Evolutionary conservation across 2,797 vertebrate genomes (phyloP).

Genomic region (Paratrypauchen microcephalus): DNA sequence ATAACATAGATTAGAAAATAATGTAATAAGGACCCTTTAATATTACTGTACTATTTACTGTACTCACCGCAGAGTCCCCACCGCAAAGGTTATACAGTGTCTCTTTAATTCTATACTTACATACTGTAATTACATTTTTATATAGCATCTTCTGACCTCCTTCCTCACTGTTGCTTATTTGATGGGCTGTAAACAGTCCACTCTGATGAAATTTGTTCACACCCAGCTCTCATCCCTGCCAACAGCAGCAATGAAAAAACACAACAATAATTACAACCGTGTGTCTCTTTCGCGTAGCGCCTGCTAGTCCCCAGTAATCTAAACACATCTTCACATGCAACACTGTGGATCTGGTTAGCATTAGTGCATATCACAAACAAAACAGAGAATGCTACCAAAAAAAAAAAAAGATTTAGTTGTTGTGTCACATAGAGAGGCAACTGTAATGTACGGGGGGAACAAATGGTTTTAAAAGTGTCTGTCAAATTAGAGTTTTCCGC

Average conservation of each 20-base stretch:
- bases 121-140: neutral
- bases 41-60: too few species aligned
- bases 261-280: constrained; percentile 51
- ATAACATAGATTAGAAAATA: too few species aligned
- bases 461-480: neutral
- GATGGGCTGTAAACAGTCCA: constrained; percentile 28
- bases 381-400: constrained; percentile 26
- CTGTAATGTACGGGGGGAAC: neutral
- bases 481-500: neutral
- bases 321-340: constrained; percentile 23
- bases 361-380: constrained; percentile 46
- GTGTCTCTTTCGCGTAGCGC: constrained; percentile 47
- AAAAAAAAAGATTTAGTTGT: constrained; percentile 34
- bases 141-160: constrained; percentile 28
- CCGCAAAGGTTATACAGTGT: too few species aligned
- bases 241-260: constrained; percentile 43
- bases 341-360: constrained; percentile 49
- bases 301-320: constrained; percentile 51
- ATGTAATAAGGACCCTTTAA: too few species aligned
- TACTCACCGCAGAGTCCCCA: too few species aligned
- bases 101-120: neutral
- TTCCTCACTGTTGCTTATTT: constrained; percentile 22
- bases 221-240: constrained; percentile 38
- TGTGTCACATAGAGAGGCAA: constrained; percentile 16
- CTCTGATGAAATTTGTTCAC: constrained; percentile 56